These are phyloP conservation scores for Chaetorhynchus papuensis DNA, from an alignment of 2,113 vertebrate species.

Conservation along the genomic window DNA sequence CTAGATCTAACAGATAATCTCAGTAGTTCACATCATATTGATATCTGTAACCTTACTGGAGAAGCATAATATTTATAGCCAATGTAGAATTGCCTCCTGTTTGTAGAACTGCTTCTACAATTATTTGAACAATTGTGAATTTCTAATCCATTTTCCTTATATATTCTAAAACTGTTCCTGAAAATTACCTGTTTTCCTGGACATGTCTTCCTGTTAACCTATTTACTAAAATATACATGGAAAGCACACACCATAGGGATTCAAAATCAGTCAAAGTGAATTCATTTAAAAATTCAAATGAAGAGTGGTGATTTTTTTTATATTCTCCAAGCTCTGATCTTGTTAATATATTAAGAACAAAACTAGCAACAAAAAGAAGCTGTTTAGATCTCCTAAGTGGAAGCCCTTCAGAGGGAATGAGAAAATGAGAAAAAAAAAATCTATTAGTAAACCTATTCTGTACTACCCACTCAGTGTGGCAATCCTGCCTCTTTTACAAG, in stretches of 20 bases:
- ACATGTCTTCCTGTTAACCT: background rate
- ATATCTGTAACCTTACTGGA: background rate
- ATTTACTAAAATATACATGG: background rate
- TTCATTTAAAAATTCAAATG: background rate
- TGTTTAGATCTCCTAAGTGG: background rate
- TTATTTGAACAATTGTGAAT: background rate
- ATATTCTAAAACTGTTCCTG: background rate
- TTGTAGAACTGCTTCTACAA: background rate
- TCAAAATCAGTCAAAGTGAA: conserved; percentile 9
- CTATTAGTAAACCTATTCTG: background rate
- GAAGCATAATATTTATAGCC: background rate
- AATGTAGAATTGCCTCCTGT: background rate
- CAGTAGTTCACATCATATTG: background rate
- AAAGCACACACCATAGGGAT: background rate
- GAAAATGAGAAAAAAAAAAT: background rate
- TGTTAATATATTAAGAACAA: background rate
- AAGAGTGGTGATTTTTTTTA: background rate
- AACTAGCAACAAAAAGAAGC: background rate
- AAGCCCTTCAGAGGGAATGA: background rate
- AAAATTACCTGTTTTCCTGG: background rate
- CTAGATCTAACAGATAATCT: background rate
- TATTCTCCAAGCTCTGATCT: background rate
- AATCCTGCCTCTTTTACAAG: background rate
- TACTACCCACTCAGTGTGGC: background rate
- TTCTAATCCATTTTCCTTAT: background rate